phyloP scores from a whole-genome alignment of 2,888 invertebrate species.

The Conus canariensis region DNA sequence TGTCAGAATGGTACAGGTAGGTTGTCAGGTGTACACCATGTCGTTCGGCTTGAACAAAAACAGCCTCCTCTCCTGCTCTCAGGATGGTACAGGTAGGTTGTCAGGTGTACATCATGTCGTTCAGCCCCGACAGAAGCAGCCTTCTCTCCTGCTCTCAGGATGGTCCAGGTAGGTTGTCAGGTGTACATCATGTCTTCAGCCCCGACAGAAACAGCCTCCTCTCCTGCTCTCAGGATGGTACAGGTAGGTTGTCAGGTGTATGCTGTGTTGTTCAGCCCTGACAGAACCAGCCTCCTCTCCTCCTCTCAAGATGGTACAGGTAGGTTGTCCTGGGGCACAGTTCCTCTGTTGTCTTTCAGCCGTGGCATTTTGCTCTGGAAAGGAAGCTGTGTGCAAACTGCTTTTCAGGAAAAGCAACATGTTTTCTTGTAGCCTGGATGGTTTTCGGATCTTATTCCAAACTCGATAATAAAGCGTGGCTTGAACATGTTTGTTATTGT shows the following conservation, averaged over 20 bases:
- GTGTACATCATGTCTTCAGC: conserved; percentile 90
- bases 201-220: conserved; percentile 92
- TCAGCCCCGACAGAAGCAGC: conserved; percentile 92
- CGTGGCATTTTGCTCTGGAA: conserved; percentile 83
- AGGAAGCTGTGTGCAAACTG: neutral
- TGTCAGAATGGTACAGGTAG: conserved; percentile 93
- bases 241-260: conserved; percentile 90
- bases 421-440: no score
- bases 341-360: conserved; percentile 82
- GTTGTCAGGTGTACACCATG: conserved; percentile 87
- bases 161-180: conserved; percentile 88
- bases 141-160: conserved; percentile 96
- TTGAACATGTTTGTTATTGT: no score
- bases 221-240: conserved; percentile 95
- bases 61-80: conserved; percentile 92
- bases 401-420: neutral
- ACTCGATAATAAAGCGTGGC: no score
- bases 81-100: conserved; percentile 89
- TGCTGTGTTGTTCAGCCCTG: conserved; percentile 89
- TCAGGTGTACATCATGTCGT: conserved; percentile 75
- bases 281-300: conserved; percentile 91
- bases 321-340: conserved; percentile 73
- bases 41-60: conserved; percentile 90
- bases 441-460: no score
- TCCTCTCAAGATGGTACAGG: conserved; percentile 94